Evolutionary conservation across 2,113 vertebrate genomes (phyloP).

Genomic region (Passer montanus): DNA sequence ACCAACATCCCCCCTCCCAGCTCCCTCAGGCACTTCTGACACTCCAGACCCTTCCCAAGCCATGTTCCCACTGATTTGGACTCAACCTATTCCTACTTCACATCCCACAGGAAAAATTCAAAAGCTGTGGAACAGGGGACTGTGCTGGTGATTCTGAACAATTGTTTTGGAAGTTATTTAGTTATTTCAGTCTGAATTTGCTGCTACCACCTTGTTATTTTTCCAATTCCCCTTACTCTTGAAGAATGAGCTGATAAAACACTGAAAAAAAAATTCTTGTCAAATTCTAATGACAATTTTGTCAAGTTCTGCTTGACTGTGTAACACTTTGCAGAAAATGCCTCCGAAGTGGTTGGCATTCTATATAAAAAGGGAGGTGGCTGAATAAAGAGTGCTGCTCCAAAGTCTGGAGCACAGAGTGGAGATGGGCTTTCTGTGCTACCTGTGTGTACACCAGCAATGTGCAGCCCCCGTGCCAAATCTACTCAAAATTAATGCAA

Average conservation of each 20-base stretch:
- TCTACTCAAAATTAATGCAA: background rate
- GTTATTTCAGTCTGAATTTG: background rate
- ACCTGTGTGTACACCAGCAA: background rate
- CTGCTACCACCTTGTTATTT: background rate
- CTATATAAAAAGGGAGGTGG: background rate
- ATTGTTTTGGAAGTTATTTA: background rate
- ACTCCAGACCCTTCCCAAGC: background rate
- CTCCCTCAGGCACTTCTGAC: background rate
- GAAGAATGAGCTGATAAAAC: background rate
- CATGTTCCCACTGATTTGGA: background rate
- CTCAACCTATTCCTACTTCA: background rate
- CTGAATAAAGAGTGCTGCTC: background rate
- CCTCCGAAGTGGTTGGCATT: background rate
- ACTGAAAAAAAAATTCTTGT: background rate
- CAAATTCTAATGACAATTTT: background rate
- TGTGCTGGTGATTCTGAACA: background rate
- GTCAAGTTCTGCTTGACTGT: background rate
- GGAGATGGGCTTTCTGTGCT: background rate
- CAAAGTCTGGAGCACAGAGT: background rate
- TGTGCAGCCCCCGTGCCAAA: rapidly evolving
- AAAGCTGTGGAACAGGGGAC: background rate
- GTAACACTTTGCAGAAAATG: background rate
- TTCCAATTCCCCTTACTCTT: background rate
- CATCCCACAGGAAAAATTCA: background rate
- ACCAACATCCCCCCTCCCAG: background rate